phyloP scores from a whole-genome alignment of 2,888 invertebrate species.

The Quadroppia sp. region DNA sequence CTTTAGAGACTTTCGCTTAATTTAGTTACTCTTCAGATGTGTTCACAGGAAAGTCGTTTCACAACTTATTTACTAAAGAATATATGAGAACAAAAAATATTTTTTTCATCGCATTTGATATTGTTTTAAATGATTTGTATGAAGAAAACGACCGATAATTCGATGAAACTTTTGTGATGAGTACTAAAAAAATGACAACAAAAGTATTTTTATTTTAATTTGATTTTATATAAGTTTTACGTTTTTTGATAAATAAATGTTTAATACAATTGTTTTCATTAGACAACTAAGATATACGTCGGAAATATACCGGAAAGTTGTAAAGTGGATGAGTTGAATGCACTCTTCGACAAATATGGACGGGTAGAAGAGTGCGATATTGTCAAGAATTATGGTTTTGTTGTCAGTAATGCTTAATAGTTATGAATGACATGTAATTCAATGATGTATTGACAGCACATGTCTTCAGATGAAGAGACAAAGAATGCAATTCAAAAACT shows the following conservation, averaged over 20 bases:
- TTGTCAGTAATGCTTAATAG: slow-evolving; percentile 43
- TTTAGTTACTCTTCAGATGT: background rate
- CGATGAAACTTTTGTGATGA: no score
- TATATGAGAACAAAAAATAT: background rate
- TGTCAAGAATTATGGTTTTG: slow-evolving; percentile 48
- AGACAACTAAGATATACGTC: slow-evolving; percentile 47
- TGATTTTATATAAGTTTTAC: background rate
- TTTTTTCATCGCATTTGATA: no score
- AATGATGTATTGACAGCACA: slow-evolving; percentile 44
- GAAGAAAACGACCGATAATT: no score
- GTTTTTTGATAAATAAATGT: background rate
- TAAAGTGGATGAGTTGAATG: slow-evolving; percentile 44
- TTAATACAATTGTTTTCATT: background rate
- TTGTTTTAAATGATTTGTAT: no score
- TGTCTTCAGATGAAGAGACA: slow-evolving; percentile 47
- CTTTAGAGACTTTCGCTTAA: slow-evolving; percentile 32
- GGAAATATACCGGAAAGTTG: slow-evolving; percentile 47
- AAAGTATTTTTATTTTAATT: background rate
- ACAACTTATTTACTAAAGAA: background rate
- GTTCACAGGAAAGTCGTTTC: background rate
- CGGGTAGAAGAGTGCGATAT: slow-evolving; percentile 48
- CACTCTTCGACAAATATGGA: slow-evolving; percentile 47
- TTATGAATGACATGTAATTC: background rate
- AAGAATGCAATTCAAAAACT: slow-evolving; percentile 47
- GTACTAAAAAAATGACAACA: no score